Base-by-base conservation (phyloP, 2,113 vertebrate genomes). In the Dendrocopos noguchii region DNA sequence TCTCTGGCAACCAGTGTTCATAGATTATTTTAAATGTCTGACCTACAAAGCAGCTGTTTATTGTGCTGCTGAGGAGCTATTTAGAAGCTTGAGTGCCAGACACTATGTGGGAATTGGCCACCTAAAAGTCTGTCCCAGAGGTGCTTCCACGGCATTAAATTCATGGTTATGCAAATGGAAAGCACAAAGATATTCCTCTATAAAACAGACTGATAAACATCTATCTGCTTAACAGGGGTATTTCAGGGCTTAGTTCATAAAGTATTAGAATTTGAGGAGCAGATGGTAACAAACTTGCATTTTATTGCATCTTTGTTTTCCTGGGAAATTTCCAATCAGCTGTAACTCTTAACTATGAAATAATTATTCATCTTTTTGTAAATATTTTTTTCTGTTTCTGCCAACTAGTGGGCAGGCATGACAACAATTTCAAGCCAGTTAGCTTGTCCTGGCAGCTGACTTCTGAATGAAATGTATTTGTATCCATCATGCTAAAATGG, bases 1-100 rank as follows among this genome's bases (percentile, higher is more conserved):
- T 70, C 17, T 71, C n/a, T 59, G n/a, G 12, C 59, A 87, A 34
- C 3, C 16, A 46, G 0, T 15, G 12, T 70, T 86, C 7, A 7
- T 84, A 84, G 80, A 80, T 60, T 73, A 17, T 82, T 95, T 94
- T 87, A 64, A 74, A 94, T 84, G 12, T 8, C 36, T 73, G 34
- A 64, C 42, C 28, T 59, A 66, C 36, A 90, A 76, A 59, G 52
- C 10, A 28, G 46, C 52, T 67, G 47, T 61, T 91, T 61, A 31
- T 52, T 50, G 4, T 50, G 34, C 22, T 80, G 29, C n/a, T 90
- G 53, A 83, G 77, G 59, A 55, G n/a, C 47, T 78, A 15, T 68
- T 93, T 72, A 84, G 77, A 61, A 76, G 27, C 66, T 44, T 2
- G 7, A 66, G 44, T 66, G 31, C 28, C 39, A 57, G 59, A 55